phyloP scores from a whole-genome alignment of 2,888 invertebrate genomes.

The Ptilodon capucinus region DNA sequence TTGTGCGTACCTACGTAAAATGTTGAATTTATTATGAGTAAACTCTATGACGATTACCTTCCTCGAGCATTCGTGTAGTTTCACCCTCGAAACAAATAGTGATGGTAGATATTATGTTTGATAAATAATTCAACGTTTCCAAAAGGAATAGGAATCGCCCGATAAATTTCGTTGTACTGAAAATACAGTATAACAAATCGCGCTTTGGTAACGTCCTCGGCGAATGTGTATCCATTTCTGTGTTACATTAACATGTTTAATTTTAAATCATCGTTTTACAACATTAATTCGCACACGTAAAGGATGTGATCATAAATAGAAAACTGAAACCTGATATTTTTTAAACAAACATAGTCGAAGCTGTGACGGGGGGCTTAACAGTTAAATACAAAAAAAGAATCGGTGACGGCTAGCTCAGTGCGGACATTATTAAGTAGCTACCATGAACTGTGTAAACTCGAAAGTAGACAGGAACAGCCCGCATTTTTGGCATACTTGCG shows the following conservation, averaged over 20 bases:
- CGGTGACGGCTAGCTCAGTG: constrained; percentile 18
- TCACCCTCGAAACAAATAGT: constrained; percentile 20
- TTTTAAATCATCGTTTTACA: background rate
- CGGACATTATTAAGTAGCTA: constrained; percentile 36
- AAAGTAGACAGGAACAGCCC: constrained; percentile 30
- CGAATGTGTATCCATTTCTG: constrained; percentile 20
- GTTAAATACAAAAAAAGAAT: constrained; percentile 40
- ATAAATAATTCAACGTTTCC: constrained; percentile 38
- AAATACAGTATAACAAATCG: constrained; percentile 35
- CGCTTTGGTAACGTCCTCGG: constrained; percentile 26
- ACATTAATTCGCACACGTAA: background rate
- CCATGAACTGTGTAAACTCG: constrained; percentile 33
- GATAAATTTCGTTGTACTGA: constrained; percentile 33
- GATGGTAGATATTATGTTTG: constrained; percentile 28
- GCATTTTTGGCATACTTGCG: constrained; percentile 46
- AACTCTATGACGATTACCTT: constrained; percentile 20
- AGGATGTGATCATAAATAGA: constrained; percentile 3
- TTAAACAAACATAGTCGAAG: constrained; percentile 30
- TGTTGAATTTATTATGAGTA: constrained; percentile 44
- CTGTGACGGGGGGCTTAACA: constrained; percentile 32
- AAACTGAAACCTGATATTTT: constrained; percentile 21
- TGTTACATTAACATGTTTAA: background rate
- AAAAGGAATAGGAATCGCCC: constrained; percentile 29
- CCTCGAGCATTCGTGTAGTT: constrained; percentile 25
- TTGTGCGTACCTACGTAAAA: constrained; percentile 53